Evolutionary conservation across 1,140 invertebrate species (phyloP).

Genomic region (Drosophila seguyi): DNA sequence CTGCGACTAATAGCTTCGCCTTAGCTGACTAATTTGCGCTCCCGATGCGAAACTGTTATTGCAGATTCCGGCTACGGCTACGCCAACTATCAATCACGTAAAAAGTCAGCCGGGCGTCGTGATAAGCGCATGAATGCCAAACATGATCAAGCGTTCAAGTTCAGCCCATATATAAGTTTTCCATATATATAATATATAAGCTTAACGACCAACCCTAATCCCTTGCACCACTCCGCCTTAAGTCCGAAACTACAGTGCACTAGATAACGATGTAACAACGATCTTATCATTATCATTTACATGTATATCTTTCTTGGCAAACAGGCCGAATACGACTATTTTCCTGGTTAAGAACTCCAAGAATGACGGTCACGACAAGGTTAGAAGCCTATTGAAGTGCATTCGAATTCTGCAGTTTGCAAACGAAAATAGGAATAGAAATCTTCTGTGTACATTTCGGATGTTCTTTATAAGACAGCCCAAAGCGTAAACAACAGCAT

Average conservation of each 20-base stretch:
- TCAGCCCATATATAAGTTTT: slow-evolving; percentile 44
- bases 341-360: slow-evolving; percentile 13
- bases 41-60: slow-evolving; percentile 43
- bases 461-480: slow-evolving; percentile 36
- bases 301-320: slow-evolving; percentile 20
- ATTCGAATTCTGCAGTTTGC: slow-evolving; percentile 7
- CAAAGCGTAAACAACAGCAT: slow-evolving; percentile 49
- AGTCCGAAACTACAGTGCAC: slow-evolving; percentile 61
- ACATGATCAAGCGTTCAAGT: slow-evolving; percentile 74
- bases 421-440: slow-evolving; percentile 50
- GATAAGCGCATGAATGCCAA: slow-evolving; percentile 71
- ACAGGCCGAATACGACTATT: slow-evolving; percentile 28
- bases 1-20: slow-evolving; percentile 31
- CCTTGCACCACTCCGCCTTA: slow-evolving; percentile 40
- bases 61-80: slow-evolving; percentile 35
- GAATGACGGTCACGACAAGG: slow-evolving; percentile 57
- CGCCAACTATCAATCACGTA: slow-evolving; percentile 58
- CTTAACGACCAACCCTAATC: slow-evolving; percentile 37
- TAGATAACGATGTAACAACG: slow-evolving; percentile 41
- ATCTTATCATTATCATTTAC: slow-evolving; percentile 52
- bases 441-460: slow-evolving; percentile 53
- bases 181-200: slow-evolving; percentile 18
- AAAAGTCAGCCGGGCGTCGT: slow-evolving; percentile 54
- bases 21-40: slow-evolving; percentile 44
- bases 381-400: slow-evolving; percentile 29